These are phyloP conservation scores for Clistopyga incitator DNA, from an alignment of 2,888 invertebrate species.

Conservation along the genomic window DNA sequence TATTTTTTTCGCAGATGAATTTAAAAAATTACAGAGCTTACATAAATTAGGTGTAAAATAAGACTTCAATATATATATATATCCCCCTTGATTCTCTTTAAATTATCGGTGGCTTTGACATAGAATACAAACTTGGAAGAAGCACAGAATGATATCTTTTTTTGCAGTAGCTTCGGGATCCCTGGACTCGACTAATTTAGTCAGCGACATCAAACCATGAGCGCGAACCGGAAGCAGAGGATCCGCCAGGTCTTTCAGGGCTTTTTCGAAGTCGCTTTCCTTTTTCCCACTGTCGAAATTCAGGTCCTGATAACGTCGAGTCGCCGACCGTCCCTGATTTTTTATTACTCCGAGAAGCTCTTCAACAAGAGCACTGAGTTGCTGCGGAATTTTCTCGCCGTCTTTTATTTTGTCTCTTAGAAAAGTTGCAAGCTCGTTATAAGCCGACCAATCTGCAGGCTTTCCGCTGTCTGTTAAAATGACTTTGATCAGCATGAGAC, in stretches of 20 bases:
- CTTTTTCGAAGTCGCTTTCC: constrained; percentile 86
- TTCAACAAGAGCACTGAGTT: constrained; percentile 74
- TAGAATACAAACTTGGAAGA: constrained; percentile 88
- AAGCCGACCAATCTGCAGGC: constrained; percentile 76
- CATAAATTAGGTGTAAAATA: too few relatives aligned
- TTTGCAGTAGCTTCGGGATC: constrained; percentile 88
- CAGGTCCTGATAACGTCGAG: constrained; percentile 76
- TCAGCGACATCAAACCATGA: constrained; percentile 91
- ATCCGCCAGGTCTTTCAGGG: constrained; percentile 89
- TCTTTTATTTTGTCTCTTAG: constrained; percentile 69
- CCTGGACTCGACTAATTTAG: constrained; percentile 89
- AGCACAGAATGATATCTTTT: constrained; percentile 88
- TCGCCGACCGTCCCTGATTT: constrained; percentile 73
- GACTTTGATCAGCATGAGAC: constrained; percentile 82
- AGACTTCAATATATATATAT: too few relatives aligned
- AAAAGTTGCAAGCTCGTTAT: constrained; percentile 79
- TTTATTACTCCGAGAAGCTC: constrained; percentile 80
- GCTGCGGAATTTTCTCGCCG: constrained; percentile 64
- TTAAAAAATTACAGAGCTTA: too few relatives aligned
- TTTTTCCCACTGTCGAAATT: constrained; percentile 69
- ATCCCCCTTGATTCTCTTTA: background rate
- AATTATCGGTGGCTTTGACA: background rate
- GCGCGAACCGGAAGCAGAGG: constrained; percentile 91
- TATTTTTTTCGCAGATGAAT: too few relatives aligned
- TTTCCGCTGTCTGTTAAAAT: constrained; percentile 77